These are phyloP conservation scores for Nibea coibor DNA, from an alignment of 2,113 vertebrate genomes.

Conservation along the genomic window DNA sequence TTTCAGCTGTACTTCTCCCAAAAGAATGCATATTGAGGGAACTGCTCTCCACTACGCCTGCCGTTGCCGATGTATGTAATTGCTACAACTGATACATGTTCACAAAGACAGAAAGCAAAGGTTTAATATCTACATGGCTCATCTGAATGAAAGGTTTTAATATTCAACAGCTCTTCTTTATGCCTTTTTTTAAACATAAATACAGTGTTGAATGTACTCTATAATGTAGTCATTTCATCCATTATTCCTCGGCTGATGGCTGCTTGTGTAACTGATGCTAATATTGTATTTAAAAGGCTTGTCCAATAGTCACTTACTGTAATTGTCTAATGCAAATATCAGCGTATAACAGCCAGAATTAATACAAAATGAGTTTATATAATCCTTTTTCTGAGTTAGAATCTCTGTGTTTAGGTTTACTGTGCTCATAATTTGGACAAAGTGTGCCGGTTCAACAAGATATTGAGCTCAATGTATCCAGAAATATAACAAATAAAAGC, in stretches of 20 bases:
- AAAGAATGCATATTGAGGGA: background rate
- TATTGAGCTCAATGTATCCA: background rate
- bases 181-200: slow-evolving; percentile 9
- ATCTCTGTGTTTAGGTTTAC: background rate
- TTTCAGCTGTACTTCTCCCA: slow-evolving; percentile 22
- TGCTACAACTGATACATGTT: background rate
- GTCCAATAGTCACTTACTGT: background rate
- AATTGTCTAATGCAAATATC: background rate
- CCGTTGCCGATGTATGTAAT: slow-evolving; percentile 7
- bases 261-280: slow-evolving; percentile 3
- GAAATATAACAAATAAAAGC: background rate
- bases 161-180: slow-evolving; percentile 10
- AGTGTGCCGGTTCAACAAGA: background rate
- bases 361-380: background rate
- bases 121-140: background rate
- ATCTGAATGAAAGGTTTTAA: slow-evolving; percentile 34
- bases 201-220: background rate
- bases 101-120: slow-evolving; percentile 3
- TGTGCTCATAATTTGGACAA: background rate
- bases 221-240: background rate
- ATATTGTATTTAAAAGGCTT: background rate
- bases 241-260: background rate
- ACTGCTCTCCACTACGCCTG: background rate
- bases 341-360: background rate
- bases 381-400: too few species aligned